Base-by-base conservation (phyloP, 2,888 invertebrate species). In the Cancer borealis region DNA sequence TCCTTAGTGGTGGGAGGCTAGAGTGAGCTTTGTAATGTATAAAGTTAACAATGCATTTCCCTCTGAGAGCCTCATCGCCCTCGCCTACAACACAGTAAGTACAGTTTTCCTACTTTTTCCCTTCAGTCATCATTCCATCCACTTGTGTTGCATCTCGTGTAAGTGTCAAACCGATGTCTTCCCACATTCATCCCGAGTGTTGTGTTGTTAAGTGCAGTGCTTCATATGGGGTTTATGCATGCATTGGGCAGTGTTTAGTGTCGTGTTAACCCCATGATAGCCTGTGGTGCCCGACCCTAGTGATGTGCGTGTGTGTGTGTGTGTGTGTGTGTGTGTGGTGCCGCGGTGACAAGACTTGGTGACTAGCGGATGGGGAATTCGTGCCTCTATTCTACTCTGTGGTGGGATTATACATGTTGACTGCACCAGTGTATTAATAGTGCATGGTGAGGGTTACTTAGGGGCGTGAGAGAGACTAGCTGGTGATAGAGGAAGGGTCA, bases 11-110 rank as follows among this genome's bases (percentile, higher is more conserved):
- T 94, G 92, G 90, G 92, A 92, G 94, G 14, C 90, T 26, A 88
- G 92, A 89, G 49, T 54, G 89, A 88, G 89, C 79, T 39, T 79
- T 94, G 47, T 89, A 93, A 79, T 94, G 92, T 84, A 89, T 87
- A n/a, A 79, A 90, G 88, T 66, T 88, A 54, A 88, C 88, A 73
- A 91, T 93, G 92, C 47, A 92, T 92, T 92, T 92, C 87, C 93
- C 92, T 45, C 73, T 88, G 88, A 73, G 73, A 47, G n/a, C 49
- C 46, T 88, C 92, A 46, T 73, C 54, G 46, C 49, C 89, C 90
- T 49, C 49, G 30, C 60, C 49, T 79, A 30, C 47, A 10, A 91
- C 49, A 84, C 93, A 39, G 93, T 93, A 93, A 93, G 93, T 93
- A 93, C 17, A 39, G 4, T 21, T 54, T 93, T 73, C 30, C 60